phyloP scores from a whole-genome alignment of 2,113 vertebrate genomes.

The Neolamprologus cancellatus region DNA sequence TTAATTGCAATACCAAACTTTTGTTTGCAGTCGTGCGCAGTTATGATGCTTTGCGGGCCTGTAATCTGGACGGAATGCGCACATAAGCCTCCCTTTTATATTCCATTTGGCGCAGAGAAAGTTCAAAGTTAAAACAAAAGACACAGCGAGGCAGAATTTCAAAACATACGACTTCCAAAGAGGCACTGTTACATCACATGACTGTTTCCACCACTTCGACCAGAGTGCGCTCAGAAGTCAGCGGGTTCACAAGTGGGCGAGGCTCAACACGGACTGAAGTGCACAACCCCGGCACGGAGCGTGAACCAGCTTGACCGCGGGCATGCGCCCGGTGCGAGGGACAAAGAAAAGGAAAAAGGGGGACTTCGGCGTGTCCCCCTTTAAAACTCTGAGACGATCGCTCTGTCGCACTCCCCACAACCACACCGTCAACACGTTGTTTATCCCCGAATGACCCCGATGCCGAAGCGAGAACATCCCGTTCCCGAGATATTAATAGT shows the following conservation, averaged over 20 bases:
- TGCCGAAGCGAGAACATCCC: constrained; percentile 68
- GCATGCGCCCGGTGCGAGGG: neutral
- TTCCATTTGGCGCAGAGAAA: neutral
- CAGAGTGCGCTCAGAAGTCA: constrained; percentile 55
- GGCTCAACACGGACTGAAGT: constrained; percentile 30
- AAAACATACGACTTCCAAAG: constrained; percentile 40
- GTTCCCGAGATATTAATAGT: constrained; percentile 79
- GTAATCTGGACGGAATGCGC: neutral
- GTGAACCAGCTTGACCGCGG: neutral
- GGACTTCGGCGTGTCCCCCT: neutral
- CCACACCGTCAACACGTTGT: neutral
- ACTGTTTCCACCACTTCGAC: constrained; percentile 46
- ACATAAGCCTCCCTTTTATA: neutral
- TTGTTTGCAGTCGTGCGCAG: neutral
- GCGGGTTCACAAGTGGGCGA: constrained; percentile 69
- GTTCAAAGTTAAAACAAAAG: neutral
- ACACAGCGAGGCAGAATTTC: constrained; percentile 12
- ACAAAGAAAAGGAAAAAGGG: neutral
- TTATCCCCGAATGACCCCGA: constrained; percentile 72
- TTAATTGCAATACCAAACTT: neutral
- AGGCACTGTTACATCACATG: constrained; percentile 25
- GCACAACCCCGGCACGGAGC: neutral
- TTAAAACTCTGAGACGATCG: neutral
- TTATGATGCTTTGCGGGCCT: neutral
- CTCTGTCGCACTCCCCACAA: neutral